Conservation (phyloP, 2,113 vertebrate species). For the Callopanchax toddi region DNA sequence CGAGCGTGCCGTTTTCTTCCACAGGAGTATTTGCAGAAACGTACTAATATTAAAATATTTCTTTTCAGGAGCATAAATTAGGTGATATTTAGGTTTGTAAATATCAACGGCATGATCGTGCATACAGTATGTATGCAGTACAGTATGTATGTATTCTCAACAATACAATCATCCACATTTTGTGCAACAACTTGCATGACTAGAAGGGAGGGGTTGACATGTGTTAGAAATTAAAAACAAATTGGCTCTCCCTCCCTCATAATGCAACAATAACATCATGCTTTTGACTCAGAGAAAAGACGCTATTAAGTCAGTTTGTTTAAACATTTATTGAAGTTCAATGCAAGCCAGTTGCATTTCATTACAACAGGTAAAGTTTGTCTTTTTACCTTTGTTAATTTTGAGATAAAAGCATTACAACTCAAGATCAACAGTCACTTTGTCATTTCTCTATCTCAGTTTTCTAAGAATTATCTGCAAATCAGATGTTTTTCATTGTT, state of each 20-base stretch:
- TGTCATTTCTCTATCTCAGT: background rate
- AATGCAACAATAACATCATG: background rate
- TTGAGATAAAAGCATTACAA: constrained; percentile 28
- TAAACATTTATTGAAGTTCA: constrained; percentile 70
- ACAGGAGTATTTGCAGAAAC: background rate
- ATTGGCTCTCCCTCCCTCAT: too few species aligned
- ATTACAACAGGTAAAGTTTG: constrained; percentile 65
- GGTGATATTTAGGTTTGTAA: too few species aligned
- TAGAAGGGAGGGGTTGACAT: too few species aligned
- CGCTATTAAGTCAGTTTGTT: background rate
- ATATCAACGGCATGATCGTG: too few species aligned
- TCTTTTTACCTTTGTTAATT: constrained; percentile 19
- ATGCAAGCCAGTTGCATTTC: constrained; percentile 77
- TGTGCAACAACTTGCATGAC: too few species aligned
- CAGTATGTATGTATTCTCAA: too few species aligned
- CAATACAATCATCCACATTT: too few species aligned
- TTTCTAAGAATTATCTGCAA: background rate
- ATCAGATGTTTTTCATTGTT: background rate
- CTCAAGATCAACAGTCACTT: constrained; percentile 2
- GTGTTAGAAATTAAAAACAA: too few species aligned
- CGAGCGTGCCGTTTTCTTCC: too few species aligned
- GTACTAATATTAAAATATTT: background rate
- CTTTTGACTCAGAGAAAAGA: background rate
- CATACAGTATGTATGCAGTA: too few species aligned
- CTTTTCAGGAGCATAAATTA: background rate